Evolutionary conservation across 2,113 vertebrate species (phyloP), one percentile per base, ranked within the genome.

Genomic region (Sinocyclocheilus maitianheensis): DNA sequence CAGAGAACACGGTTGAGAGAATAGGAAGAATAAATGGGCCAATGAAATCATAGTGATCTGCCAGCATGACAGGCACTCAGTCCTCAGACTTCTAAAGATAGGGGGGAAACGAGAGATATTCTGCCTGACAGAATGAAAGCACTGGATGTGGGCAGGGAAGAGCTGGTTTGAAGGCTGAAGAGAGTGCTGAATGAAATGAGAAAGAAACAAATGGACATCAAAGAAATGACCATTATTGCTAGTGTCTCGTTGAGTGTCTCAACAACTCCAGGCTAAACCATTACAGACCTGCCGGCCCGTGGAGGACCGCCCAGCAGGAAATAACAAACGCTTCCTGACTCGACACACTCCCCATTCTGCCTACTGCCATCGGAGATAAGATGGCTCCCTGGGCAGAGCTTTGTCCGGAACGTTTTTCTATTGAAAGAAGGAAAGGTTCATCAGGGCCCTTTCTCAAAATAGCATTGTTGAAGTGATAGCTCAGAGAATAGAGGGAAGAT

Each of bases 401-500:
- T 78, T 88, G 65, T 55, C 34, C 62, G 16, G 63, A 26, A 76
- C 20, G 26, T n/a, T 67, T 81, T 62, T 86, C 26, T 51, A 30
- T 40, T 60, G 16, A 48, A 65, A 62, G 18, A 5, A 60, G 37
- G 22, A 83, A 62, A 78, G 62, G 24, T 69, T 53, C 20, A 40
- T 74, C 67, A 40, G 34, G 30, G 16, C 51, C 58, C 75, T 80
- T 55, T 75, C 74, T 37, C 20, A 81, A 40, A 14, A 55, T 26
- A 71, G 43, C 84, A 80, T 81, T 83, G 74, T 85, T 85, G 8
- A 77, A 65, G 76, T 88, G 79, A 83, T 77, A 30, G 63, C 74
- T 55, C 79, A 60, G 69, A 18, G 67, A 87, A 85, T 85, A 53
- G 71, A 75, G 30, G 46, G 6, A 14, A 67, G 55, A 63, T 20